Conservation (phyloP, 2,888 invertebrate genomes). For the Chalcis sispes region DNA sequence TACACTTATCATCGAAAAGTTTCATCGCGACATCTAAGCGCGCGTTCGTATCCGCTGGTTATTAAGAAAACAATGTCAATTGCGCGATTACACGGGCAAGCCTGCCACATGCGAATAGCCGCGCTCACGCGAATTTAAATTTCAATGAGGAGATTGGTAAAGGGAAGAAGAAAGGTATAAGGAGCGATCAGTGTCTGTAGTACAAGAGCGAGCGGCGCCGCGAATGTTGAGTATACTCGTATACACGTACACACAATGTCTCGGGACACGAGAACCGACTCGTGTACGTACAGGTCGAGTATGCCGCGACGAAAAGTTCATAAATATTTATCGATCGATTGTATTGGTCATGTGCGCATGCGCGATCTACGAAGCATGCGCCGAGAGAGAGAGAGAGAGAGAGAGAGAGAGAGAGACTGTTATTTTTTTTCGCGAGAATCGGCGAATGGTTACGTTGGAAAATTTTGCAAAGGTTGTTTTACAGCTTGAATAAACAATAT, state of each 20-base stretch:
- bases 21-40: background rate
- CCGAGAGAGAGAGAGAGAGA: background rate
- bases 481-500: too few relatives aligned
- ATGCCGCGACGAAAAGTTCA: constrained; percentile 61
- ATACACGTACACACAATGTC: constrained; percentile 4
- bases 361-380: background rate
- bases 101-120: background rate
- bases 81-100: background rate
- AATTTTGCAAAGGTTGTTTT: too few relatives aligned
- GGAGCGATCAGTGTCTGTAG: too few relatives aligned
- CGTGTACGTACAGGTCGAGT: background rate
- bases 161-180: background rate
- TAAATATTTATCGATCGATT: constrained; percentile 71
- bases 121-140: constrained; percentile 38
- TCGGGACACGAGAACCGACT: background rate
- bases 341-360: constrained; percentile 56
- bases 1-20: background rate
- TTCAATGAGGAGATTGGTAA: constrained; percentile 38
- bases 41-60: background rate
- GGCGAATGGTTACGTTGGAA: too few relatives aligned
- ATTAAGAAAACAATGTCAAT: constrained; percentile 30
- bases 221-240: too few relatives aligned
- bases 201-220: background rate
- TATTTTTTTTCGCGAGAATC: too few relatives aligned
- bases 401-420: too few relatives aligned